phyloP scores from a whole-genome alignment of 2,113 vertebrate genomes.

The Origma solitaria region DNA sequence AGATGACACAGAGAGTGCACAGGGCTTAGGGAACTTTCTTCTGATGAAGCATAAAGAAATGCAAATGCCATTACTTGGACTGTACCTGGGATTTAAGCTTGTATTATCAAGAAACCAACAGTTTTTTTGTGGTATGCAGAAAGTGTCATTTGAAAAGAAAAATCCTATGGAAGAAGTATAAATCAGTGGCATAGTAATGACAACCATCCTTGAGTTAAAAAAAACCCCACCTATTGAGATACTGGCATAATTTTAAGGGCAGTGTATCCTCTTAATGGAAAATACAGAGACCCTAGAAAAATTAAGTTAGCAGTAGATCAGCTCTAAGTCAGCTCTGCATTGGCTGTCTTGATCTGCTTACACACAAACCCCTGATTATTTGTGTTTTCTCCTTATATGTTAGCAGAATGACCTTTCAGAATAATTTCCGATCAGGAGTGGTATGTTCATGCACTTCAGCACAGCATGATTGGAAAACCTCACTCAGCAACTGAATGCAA shows the following conservation, averaged over 20 bases:
- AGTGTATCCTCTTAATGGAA: background rate
- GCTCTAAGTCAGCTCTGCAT: background rate
- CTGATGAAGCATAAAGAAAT: background rate
- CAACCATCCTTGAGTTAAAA: background rate
- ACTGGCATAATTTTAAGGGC: background rate
- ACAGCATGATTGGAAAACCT: background rate
- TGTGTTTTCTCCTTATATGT: background rate
- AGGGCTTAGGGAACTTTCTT: background rate
- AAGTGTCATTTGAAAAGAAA: background rate
- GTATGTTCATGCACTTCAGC: background rate
- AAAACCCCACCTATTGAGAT: fast-evolving
- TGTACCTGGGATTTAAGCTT: background rate
- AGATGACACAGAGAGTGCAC: background rate
- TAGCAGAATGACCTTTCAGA: background rate
- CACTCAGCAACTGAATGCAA: background rate
- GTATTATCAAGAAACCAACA: background rate
- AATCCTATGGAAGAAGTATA: background rate
- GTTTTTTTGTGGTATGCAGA: background rate
- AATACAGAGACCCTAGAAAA: background rate
- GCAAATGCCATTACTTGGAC: background rate
- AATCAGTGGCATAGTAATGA: background rate
- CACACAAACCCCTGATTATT: background rate
- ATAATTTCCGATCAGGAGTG: background rate
- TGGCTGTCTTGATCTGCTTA: background rate
- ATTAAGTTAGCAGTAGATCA: background rate